A percentile compares a stretch with the other conserved stretches of the same genome.
Evolutionary conservation across 1,140 invertebrate species (phyloP).

Genomic region (Drosophila orosa): DNA sequence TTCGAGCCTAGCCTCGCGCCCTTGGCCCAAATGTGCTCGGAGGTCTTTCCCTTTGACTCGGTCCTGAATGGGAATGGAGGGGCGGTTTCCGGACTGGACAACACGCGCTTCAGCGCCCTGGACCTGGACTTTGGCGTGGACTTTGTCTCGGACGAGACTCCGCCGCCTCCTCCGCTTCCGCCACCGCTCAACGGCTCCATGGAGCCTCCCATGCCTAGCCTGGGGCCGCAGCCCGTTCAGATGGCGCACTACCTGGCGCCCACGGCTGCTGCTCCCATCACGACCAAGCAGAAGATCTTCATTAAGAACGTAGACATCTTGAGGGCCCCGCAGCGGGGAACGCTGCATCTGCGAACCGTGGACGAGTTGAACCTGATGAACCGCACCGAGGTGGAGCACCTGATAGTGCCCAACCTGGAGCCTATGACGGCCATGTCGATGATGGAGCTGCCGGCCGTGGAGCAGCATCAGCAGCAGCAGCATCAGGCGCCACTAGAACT

Average conservation of each 20-base stretch:
- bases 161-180: conserved; percentile 24
- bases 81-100: conserved; percentile 25
- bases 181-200: conserved; percentile 1
- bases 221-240: conserved; percentile 40
- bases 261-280: background rate
- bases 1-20: conserved; percentile 62
- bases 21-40: conserved; percentile 60
- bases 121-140: conserved; percentile 68
- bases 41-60: conserved; percentile 61
- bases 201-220: conserved; percentile 5
- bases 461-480: conserved; percentile 12
- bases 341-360: conserved; percentile 79
- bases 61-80: conserved; percentile 47
- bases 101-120: conserved; percentile 60
- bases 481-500: conserved; percentile 30
- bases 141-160: conserved; percentile 54
- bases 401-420: conserved; percentile 88
- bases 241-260: conserved; percentile 52
- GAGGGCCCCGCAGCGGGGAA: conserved; percentile 72
- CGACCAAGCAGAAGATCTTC: conserved; percentile 75
- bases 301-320: conserved; percentile 82
- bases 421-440: conserved; percentile 84
- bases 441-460: conserved; percentile 86
- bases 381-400: conserved; percentile 76
- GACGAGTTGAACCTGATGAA: conserved; percentile 83